Evolutionary conservation across 2,888 invertebrate species (phyloP).

Genomic region (Troilus luridus): DNA sequence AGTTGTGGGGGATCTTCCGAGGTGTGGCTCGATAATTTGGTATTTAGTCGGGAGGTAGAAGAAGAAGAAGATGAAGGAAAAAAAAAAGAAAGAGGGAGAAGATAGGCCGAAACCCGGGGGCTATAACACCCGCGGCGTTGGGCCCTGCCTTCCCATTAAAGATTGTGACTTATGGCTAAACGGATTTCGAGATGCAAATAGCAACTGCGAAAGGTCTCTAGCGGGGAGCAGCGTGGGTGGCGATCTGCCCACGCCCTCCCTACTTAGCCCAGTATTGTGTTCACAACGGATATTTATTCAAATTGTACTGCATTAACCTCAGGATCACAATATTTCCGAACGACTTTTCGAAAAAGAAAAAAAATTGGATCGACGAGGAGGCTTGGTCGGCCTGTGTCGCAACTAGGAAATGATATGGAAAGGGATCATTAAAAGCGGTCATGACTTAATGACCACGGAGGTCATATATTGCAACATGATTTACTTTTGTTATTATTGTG

Average conservation of each 20-base stretch:
- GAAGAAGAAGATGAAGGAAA: slow-evolving; percentile 13
- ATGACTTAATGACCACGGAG: neutral
- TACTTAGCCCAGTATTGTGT: slow-evolving; percentile 48
- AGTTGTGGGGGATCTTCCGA: slow-evolving; percentile 27
- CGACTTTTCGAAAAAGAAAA: slow-evolving; percentile 6
- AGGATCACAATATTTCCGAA: slow-evolving; percentile 42
- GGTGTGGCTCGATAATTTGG: slow-evolving; percentile 55
- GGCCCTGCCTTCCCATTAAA: slow-evolving; percentile 46
- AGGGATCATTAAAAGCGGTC: slow-evolving; percentile 25
- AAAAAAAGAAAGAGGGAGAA: neutral
- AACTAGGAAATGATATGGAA: slow-evolving; percentile 9
- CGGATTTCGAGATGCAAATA: slow-evolving; percentile 57
- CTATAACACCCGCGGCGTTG: slow-evolving; percentile 37
- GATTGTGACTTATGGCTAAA: slow-evolving; percentile 58
- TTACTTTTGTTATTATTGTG: neutral
- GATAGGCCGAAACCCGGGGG: slow-evolving; percentile 36
- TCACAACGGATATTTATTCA: slow-evolving; percentile 16
- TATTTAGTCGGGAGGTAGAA: slow-evolving; percentile 16
- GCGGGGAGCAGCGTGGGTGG: slow-evolving; percentile 40
- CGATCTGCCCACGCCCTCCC: slow-evolving; percentile 16
- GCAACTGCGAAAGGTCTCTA: slow-evolving; percentile 47
- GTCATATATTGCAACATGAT: neutral
- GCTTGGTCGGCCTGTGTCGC: slow-evolving; percentile 2
- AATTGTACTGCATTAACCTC: slow-evolving; percentile 44
- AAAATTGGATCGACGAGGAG: slow-evolving; percentile 21